Percentiles rank a stretch among this genome's conserved stretches.
These are phyloP conservation scores for Mimumesa dahlbomi DNA, from an alignment of 2,888 invertebrate genomes.

Conservation along the genomic window DNA sequence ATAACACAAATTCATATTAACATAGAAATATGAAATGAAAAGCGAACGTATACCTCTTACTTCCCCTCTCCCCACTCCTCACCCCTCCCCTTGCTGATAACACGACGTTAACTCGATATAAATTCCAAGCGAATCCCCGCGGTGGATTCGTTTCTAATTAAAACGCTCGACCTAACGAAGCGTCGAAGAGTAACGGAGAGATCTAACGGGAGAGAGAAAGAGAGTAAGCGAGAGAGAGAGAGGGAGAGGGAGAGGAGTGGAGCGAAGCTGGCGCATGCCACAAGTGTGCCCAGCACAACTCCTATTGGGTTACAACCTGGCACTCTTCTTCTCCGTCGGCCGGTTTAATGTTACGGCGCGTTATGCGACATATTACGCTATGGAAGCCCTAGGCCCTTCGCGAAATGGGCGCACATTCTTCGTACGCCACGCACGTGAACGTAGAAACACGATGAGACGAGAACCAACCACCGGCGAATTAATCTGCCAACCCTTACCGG, in stretches of 20 bases:
- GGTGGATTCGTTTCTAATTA: slow-evolving; percentile 45
- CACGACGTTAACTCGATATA: slow-evolving; percentile 23
- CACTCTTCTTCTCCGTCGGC: slow-evolving; percentile 53
- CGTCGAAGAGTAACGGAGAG: too few relatives aligned
- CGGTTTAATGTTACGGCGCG: slow-evolving; percentile 70
- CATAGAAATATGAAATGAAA: too few relatives aligned
- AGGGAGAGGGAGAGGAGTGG: slow-evolving; percentile 29
- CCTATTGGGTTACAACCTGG: slow-evolving; percentile 75
- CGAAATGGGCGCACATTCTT: slow-evolving; percentile 61
- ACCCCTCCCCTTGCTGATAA: background rate
- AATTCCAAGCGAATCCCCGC: slow-evolving; percentile 26
- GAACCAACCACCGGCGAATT: slow-evolving; percentile 54
- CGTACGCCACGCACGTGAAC: slow-evolving; percentile 56
- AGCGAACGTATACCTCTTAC: too few relatives aligned
- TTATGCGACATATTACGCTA: slow-evolving; percentile 59
- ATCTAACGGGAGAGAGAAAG: slow-evolving; percentile 12
- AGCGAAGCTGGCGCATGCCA: slow-evolving; percentile 74
- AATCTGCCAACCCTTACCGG: slow-evolving; percentile 52
- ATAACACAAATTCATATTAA: too few relatives aligned
- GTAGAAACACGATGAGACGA: slow-evolving; percentile 54
- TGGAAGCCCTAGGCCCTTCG: slow-evolving; percentile 65
- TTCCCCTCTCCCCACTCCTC: too few relatives aligned
- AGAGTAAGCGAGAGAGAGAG: slow-evolving; percentile 17
- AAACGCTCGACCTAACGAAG: slow-evolving; percentile 35
- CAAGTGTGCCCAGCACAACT: slow-evolving; percentile 75